Evolutionary conservation across 2,113 vertebrate genomes (phyloP).

Genomic region (Psilopsiagon aymara): DNA sequence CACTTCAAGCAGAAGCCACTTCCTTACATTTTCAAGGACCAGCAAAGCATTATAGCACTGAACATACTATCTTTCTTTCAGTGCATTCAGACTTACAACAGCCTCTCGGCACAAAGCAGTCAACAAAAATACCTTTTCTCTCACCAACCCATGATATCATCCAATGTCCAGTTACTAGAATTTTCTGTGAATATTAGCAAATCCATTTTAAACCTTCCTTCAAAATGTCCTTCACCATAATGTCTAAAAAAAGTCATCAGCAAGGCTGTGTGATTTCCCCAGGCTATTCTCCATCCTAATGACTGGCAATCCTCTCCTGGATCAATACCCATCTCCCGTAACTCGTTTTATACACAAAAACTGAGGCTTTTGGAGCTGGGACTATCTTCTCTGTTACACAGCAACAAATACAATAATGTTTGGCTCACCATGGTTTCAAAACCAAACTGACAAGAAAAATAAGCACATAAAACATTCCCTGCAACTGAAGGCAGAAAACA

Average conservation of each 20-base stretch:
- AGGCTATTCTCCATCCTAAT: constrained; percentile 1
- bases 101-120: not conserved
- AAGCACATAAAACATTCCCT: not conserved
- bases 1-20: not conserved
- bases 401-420: not conserved
- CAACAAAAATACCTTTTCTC: constrained; percentile 16
- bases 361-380: not conserved
- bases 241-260: not conserved
- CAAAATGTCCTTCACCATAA: not conserved
- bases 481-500: not conserved
- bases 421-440: not conserved
- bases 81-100: not conserved
- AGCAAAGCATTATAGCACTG: not conserved
- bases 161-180: not conserved
- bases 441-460: not conserved
- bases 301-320: not conserved
- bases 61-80: not conserved
- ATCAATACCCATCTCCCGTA: not conserved
- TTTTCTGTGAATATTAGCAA: constrained; percentile 12
- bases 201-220: constrained; percentile 14
- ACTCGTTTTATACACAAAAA: not conserved
- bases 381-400: not conserved
- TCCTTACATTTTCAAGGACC: not conserved
- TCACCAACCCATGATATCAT: not conserved
- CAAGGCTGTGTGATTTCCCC: not conserved